Percentiles rank a stretch among this genome's conserved stretches.
Conservation (phyloP, 2,113 vertebrate genomes). For the Neodon shergylaensis region DNA sequence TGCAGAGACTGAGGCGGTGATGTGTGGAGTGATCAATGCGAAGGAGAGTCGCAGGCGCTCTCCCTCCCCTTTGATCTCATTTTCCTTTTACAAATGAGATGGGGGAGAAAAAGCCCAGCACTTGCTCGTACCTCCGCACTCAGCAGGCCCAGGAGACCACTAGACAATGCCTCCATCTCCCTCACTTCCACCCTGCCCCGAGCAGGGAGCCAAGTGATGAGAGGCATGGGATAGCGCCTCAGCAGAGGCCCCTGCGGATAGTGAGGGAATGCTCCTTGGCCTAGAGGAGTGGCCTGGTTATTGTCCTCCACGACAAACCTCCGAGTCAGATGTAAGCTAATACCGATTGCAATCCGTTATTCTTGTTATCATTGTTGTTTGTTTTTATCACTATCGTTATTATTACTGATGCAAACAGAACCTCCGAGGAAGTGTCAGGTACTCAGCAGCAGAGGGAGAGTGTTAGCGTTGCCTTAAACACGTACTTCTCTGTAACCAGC, state of each 20-base stretch:
- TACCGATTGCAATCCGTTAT: not conserved
- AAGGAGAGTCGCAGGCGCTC: not conserved
- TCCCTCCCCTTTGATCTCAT: not conserved
- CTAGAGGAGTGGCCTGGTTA: not conserved
- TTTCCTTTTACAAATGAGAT: slow-evolving; percentile 41
- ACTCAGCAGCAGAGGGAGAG: no score
- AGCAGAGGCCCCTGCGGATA: not conserved
- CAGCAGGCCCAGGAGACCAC: slow-evolving; percentile 29
- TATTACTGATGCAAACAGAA: not conserved
- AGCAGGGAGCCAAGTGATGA: not conserved
- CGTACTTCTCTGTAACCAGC: not conserved
- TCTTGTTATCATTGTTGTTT: not conserved
- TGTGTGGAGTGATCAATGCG: not conserved
- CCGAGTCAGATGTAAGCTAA: not conserved
- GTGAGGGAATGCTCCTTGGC: not conserved
- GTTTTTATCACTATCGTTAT: no score
- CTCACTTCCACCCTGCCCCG: not conserved
- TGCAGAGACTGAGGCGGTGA: not conserved
- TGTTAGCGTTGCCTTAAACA: not conserved
- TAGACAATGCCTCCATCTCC: not conserved
- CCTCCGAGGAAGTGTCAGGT: not conserved
- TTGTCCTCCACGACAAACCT: not conserved
- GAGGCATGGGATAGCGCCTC: not conserved
- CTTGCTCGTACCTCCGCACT: not conserved
- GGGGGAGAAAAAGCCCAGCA: not conserved